phyloP scores from a whole-genome alignment of 30 jellyfish, hydroid and myxozoan species.

The Hydractinia symbiolongicarpus region DNA sequence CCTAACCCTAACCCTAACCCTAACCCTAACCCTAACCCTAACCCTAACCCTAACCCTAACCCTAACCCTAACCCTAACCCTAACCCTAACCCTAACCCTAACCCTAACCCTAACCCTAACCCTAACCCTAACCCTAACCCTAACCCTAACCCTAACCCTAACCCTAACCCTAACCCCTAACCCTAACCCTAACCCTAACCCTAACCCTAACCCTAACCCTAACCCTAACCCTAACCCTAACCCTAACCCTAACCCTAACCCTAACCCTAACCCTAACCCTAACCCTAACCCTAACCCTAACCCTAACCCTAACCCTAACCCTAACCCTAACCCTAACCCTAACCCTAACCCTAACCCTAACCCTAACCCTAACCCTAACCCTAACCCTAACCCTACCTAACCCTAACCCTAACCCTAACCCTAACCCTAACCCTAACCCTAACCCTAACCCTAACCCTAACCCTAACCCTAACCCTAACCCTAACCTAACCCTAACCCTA shows the following conservation, averaged over 20 bases:
- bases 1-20: constrained; percentile 14
- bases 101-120: constrained; percentile 26
- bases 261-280: constrained; percentile 39
- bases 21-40: constrained; percentile 11
- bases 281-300: constrained; percentile 34
- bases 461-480: constrained; percentile 44
- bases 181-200: constrained; percentile 33
- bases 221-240: constrained; percentile 40
- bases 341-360: constrained; percentile 17
- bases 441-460: constrained; percentile 44
- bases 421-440: constrained; percentile 22
- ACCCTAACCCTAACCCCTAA: constrained; percentile 33
- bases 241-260: constrained; percentile 49
- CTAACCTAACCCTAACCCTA: constrained; percentile 38
- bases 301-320: constrained; percentile 32
- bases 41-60: constrained; percentile 9
- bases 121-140: constrained; percentile 20
- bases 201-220: constrained; percentile 37
- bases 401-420: constrained; percentile 36
- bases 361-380: constrained; percentile 18
- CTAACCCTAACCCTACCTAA: constrained; percentile 40
- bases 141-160: constrained; percentile 27
- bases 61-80: constrained; percentile 20
- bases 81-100: constrained; percentile 25
- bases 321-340: constrained; percentile 24